Evolutionary conservation across 2,797 vertebrate genomes (phyloP), one percentile per base, ranked within the genome.

Genomic region (Huso huso): DNA sequence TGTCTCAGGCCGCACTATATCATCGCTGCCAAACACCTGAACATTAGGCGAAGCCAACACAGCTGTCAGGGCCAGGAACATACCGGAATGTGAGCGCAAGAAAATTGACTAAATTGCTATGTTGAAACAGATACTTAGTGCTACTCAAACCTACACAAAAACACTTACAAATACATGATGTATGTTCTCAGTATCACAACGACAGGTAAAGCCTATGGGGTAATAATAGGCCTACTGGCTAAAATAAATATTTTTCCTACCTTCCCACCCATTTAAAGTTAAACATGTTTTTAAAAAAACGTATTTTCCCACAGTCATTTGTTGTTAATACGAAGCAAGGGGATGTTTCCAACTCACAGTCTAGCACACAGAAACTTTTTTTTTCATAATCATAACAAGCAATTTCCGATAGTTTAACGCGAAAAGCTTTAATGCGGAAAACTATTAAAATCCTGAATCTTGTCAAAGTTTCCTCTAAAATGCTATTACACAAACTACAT

Each of bases 11-110:
- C 4, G 23, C 23, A 37, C 23, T 37, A 37, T 37, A 37, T 4
- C 23, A 37, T 37, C 23, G 23, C 23, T 37, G 23, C 23, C 23
- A 13, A 81, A 79, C 79, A 88, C 86, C 86, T 89, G 83, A 84
- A 80, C 73, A 80, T 79, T 77, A 82, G 73, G 74, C 64, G 23
- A 37, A 37, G 65, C 70, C 63, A 75, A 79, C 81, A 86, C 83
- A 87, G 82, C 85, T 88, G 87, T 83, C 83, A 69, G 71, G 75
- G 77, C 78, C 74, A 73, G 69, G 66, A 74, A 69, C 70, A 69
- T 72, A 66, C 73, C 73, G 80, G 83, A 85, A 87, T 87, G 79
- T 72, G 74, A 79, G 63, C 66, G 52, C 64, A 69, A 53, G 64
- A 51, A 18, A 64, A 64, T 64, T n/a, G 64, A 60, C 71, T 64